These are phyloP conservation scores for Acipenser ruthenus DNA, from an alignment of 2,797 vertebrate species.

Conservation along the genomic window DNA sequence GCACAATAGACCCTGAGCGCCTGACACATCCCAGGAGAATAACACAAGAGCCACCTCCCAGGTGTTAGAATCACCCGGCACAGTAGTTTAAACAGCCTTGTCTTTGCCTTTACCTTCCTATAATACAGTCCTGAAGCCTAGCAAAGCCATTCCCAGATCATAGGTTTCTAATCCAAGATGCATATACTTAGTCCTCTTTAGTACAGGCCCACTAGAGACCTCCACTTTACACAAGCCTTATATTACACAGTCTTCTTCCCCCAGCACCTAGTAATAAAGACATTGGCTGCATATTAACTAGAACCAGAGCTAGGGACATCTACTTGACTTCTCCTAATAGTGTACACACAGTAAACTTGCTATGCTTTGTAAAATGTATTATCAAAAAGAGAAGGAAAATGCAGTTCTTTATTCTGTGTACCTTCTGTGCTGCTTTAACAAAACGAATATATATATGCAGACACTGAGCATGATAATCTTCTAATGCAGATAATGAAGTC, in stretches of 20 bases:
- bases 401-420: neutral
- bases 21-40: neutral
- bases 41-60: neutral
- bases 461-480: neutral
- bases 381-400: no score
- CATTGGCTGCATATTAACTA: neutral
- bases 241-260: neutral
- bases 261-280: constrained; percentile 9
- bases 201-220: neutral
- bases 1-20: neutral
- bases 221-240: neutral
- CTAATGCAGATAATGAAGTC: constrained; percentile 8
- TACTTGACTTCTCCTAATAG: neutral
- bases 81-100: neutral
- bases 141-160: constrained; percentile 2
- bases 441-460: neutral
- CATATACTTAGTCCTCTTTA: constrained; percentile 11
- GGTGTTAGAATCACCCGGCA: neutral
- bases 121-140: neutral
- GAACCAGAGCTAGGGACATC: neutral
- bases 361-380: no score
- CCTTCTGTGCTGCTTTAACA: neutral
- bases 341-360: no score
- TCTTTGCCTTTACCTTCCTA: neutral
- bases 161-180: constrained; percentile 10